Evolutionary conservation across 2,888 invertebrate species (phyloP).

Genomic region (Entomobrya proxima): DNA sequence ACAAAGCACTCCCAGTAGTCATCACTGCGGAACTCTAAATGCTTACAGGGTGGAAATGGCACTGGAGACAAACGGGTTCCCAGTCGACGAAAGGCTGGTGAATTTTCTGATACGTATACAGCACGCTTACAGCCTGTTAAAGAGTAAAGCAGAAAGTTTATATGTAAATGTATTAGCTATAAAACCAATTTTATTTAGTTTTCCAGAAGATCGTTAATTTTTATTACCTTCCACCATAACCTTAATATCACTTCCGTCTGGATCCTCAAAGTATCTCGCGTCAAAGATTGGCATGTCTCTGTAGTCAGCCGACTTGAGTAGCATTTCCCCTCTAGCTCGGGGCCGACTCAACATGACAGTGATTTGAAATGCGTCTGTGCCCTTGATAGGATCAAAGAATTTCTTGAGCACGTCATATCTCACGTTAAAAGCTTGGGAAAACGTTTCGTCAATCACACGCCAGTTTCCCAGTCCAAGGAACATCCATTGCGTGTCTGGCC

Average conservation of each 20-base stretch:
- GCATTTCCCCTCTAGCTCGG: conserved; percentile 69
- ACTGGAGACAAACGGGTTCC: conserved; percentile 49
- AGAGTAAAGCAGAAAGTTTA: not conserved
- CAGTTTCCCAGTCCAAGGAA: conserved; percentile 68
- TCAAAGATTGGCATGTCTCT: conserved; percentile 71
- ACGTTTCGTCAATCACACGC: conserved; percentile 71
- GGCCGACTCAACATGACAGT: conserved; percentile 74
- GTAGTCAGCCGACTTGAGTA: conserved; percentile 70
- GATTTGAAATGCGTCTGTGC: conserved; percentile 73
- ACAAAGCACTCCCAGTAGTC: conserved; percentile 74
- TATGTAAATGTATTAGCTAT: not conserved
- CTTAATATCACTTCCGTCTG: conserved; percentile 70
- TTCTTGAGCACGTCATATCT: conserved; percentile 72
- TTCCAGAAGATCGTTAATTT: not conserved
- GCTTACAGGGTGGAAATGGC: conserved; percentile 70
- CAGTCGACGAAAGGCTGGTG: conserved; percentile 69
- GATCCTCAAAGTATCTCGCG: conserved; percentile 74
- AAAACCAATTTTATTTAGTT: not conserved
- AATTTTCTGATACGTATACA: conserved; percentile 73
- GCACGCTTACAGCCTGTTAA: conserved; percentile 71
- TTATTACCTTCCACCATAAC: conserved; percentile 74
- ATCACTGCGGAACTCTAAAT: conserved; percentile 69
- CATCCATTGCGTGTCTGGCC: conserved; percentile 71
- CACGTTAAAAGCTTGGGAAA: conserved; percentile 74
- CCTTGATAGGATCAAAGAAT: conserved; percentile 72